A percentile compares a stretch with the other conserved stretches of the same genome.
Conservation (phyloP, 2,888 invertebrate genomes). For the Formica aserva region DNA sequence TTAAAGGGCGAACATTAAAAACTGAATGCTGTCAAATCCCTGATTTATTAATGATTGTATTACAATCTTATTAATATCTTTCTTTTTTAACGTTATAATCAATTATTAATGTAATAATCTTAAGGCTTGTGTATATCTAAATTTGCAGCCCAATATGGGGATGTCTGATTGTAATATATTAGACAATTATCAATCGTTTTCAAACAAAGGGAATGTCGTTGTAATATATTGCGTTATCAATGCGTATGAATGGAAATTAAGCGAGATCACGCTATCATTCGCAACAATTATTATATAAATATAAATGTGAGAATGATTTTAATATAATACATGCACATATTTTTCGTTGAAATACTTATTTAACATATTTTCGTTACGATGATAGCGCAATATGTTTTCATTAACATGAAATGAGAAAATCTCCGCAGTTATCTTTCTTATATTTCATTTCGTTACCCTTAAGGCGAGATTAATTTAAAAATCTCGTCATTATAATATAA, state of each 20-base stretch:
- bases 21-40: constrained; percentile 67
- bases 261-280: background rate
- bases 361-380: background rate
- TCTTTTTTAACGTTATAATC: constrained; percentile 71
- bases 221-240: constrained; percentile 12
- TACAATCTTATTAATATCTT: constrained; percentile 60
- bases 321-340: background rate
- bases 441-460: background rate
- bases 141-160: constrained; percentile 61
- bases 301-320: background rate
- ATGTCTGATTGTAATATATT: constrained; percentile 75
- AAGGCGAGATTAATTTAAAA: background rate
- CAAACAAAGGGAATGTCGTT: constrained; percentile 66
- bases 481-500: background rate
- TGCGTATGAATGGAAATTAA: background rate
- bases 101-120: constrained; percentile 70
- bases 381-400: background rate
- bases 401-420: background rate
- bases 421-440: background rate
- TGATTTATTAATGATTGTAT: constrained; percentile 62
- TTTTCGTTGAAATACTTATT: constrained; percentile 4
- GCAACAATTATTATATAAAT: background rate
- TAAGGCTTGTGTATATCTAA: constrained; percentile 76
- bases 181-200: constrained; percentile 67
- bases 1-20: constrained; percentile 27